Evolutionary conservation across 2,113 vertebrate genomes (phyloP), one percentile per base, ranked within the genome.

Genomic region (Passer domesticus): DNA sequence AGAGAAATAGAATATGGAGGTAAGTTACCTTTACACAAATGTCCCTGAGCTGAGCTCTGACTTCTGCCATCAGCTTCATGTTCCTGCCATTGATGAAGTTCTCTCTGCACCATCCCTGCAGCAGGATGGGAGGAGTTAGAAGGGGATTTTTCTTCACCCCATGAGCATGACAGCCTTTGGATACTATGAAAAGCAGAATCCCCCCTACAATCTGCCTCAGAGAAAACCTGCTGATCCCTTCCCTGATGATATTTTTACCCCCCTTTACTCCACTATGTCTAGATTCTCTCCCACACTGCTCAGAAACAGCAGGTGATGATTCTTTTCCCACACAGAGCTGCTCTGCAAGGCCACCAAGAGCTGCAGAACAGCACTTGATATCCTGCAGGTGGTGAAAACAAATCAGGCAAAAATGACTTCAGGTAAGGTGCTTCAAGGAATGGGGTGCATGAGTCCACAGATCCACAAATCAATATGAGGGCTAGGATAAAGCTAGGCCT

Each of bases 41-140:
- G 76, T 99, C 99, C 94, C 98, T 97, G 63, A 99, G 98, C 90
- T 99, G 99, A 27, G 98, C 97, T 97, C 99, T 98, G 76, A 99
- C 98, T 3, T 99, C 99, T 13, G 97, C 98, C 82, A 98, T 99
- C 49, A 99, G 97, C 78, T 97, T 94, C 99, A 99, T 99, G 95
- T 99, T 99, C 94, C 99, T 98, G 97, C 98, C 96, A 53, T 99
- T 99, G 84, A 99, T 98, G 69, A 99, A 99, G 96, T 99, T 99
- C 90, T 99, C 99, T 81, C 97, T 98, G 97, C 99, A 99, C 99
- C 99, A 99, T 25, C 99, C 99, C 99, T 99, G 88, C 49, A 87
- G 41, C 67, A 44, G 73, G 62, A 72, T 35, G 70, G 25, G 6
- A 15, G 68, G 44, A 63, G 41, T 90, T 50, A 73, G 46, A 83